phyloP scores from a whole-genome alignment of 2,888 invertebrate genomes.

The Harpalus rufipes region DNA sequence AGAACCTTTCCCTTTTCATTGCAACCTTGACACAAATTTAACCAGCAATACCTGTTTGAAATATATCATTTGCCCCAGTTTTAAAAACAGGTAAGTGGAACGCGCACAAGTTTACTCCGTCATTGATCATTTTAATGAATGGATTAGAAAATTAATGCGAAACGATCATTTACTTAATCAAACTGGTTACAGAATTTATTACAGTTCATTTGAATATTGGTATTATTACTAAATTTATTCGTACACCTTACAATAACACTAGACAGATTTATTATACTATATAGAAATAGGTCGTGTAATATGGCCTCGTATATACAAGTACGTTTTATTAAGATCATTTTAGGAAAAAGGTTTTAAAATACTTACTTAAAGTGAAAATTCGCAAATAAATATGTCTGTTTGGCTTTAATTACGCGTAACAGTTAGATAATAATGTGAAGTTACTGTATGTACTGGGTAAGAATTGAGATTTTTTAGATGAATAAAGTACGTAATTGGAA shows the following conservation, averaged over 20 bases:
- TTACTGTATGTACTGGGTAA: too few species aligned
- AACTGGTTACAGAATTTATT: conserved; percentile 1
- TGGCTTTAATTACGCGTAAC: too few species aligned
- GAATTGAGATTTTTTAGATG: too few species aligned
- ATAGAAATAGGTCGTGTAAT: neutral
- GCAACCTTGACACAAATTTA: conserved; percentile 21
- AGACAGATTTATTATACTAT: neutral
- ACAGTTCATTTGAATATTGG: neutral
- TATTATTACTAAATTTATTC: neutral
- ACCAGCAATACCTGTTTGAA: neutral
- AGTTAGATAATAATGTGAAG: too few species aligned
- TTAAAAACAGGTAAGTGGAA: conserved; percentile 15
- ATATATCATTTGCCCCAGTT: neutral
- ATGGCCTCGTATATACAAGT: too few species aligned
- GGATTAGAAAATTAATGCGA: conserved; percentile 4
- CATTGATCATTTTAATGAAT: neutral
- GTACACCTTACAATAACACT: neutral
- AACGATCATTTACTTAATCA: conserved; percentile 8
- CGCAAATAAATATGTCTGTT: too few species aligned
- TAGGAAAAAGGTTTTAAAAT: too few species aligned
- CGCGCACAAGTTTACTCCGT: neutral
- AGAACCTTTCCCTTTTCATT: neutral
- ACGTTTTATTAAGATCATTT: too few species aligned
- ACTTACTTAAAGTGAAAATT: too few species aligned
- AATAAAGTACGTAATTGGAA: too few species aligned